phyloP scores from a whole-genome alignment of 2,113 vertebrate species.

The Rhadina sibilatrix region DNA sequence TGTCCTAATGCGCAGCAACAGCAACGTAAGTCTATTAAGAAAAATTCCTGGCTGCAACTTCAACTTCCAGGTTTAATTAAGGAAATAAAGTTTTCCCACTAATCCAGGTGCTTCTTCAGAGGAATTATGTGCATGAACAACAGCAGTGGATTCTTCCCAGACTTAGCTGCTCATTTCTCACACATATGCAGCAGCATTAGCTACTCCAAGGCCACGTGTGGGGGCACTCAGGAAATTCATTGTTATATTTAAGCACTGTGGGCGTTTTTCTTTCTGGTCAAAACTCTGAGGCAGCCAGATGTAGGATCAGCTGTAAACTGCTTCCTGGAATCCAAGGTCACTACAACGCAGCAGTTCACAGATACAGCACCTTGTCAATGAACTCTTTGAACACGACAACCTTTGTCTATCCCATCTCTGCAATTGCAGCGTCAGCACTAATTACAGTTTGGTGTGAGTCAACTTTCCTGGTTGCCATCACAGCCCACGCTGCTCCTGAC shows the following conservation, averaged over 20 bases:
- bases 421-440: neutral
- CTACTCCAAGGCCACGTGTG: neutral
- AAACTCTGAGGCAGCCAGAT: neutral
- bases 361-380: neutral
- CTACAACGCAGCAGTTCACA: neutral
- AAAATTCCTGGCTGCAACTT: neutral
- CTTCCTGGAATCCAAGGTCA: neutral
- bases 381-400: neutral
- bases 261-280: neutral
- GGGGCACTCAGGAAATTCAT: neutral
- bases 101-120: neutral
- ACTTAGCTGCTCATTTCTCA: neutral
- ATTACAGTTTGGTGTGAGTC: neutral
- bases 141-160: neutral
- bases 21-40: neutral
- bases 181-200: too few relatives aligned
- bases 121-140: neutral
- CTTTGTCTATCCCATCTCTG: too few relatives aligned
- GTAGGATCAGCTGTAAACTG: neutral
- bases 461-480: neutral
- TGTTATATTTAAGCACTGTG: neutral
- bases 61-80: neutral
- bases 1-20: neutral
- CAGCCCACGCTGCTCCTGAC: neutral
- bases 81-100: neutral